phyloP scores from a whole-genome alignment of 1,140 invertebrate genomes.

The Contarinia nasturtii region DNA sequence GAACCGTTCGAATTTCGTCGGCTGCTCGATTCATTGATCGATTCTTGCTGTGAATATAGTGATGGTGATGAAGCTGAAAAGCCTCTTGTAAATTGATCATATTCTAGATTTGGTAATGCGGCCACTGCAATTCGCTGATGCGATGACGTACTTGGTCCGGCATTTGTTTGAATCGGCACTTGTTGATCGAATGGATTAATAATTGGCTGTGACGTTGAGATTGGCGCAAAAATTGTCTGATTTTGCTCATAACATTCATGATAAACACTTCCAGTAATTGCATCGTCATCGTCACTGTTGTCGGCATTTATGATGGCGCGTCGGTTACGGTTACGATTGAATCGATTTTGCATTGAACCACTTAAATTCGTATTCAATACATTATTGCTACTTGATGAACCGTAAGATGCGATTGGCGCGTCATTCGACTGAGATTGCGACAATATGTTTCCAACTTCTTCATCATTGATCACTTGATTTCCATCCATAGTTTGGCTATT shows the following conservation, averaged over 20 bases:
- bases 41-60: too few species aligned
- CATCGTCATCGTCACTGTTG: background rate
- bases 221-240: too few species aligned
- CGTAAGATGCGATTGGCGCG: conserved; percentile 4
- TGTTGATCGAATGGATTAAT: too few species aligned
- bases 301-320: background rate
- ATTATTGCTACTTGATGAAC: conserved; percentile 15
- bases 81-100: too few species aligned
- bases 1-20: too few species aligned
- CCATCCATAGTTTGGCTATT: conserved; percentile 11
- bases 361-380: conserved; percentile 24
- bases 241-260: background rate
- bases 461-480: conserved; percentile 8
- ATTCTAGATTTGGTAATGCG: conserved; percentile 11
- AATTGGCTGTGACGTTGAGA: too few species aligned
- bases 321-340: background rate
- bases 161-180: background rate
- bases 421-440: conserved; percentile 2
- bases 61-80: too few species aligned
- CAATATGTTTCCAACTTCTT: conserved; percentile 3
- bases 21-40: too few species aligned
- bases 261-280: background rate
- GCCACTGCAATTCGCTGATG: conserved; percentile 19
- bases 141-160: conserved; percentile 12
- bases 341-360: conserved; percentile 15